These are phyloP conservation scores for Alectura lathami DNA, from an alignment of 2,113 vertebrate genomes.

Conservation along the genomic window DNA sequence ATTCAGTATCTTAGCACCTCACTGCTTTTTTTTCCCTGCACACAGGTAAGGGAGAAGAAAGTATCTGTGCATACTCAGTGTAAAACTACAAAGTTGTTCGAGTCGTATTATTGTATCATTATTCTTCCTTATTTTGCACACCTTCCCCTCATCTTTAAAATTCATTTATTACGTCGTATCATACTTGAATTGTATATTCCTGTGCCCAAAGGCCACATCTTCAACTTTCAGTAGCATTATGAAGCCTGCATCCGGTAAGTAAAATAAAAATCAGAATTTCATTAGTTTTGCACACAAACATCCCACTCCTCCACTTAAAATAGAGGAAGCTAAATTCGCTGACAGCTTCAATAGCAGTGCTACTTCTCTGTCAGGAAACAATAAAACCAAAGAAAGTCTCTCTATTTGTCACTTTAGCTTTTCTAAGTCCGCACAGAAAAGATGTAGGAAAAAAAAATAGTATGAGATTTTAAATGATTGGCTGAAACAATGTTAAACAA, in stretches of 20 bases:
- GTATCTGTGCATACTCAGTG: neutral
- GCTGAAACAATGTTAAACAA: neutral
- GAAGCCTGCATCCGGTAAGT: neutral
- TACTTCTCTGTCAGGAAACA: slow-evolving; percentile 2
- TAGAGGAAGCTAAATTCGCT: neutral
- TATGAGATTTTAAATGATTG: neutral
- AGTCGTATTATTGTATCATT: neutral
- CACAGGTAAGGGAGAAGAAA: neutral
- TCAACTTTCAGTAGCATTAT: neutral
- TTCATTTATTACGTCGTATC: neutral
- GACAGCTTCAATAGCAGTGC: neutral
- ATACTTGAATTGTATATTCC: neutral
- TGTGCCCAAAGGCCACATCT: neutral
- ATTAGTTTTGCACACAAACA: neutral
- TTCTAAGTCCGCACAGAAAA: neutral
- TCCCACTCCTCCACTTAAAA: neutral
- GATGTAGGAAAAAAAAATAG: neutral
- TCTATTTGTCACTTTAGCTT: neutral
- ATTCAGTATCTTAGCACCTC: neutral
- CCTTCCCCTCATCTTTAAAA: neutral
- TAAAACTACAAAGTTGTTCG: neutral
- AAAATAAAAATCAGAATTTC: neutral
- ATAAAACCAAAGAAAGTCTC: neutral
- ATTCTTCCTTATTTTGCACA: neutral
- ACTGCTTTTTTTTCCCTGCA: neutral